Evolutionary conservation across 2,797 vertebrate species (phyloP), one percentile per base, ranked within the genome.

Genomic region (Micrastur ruficollis): DNA sequence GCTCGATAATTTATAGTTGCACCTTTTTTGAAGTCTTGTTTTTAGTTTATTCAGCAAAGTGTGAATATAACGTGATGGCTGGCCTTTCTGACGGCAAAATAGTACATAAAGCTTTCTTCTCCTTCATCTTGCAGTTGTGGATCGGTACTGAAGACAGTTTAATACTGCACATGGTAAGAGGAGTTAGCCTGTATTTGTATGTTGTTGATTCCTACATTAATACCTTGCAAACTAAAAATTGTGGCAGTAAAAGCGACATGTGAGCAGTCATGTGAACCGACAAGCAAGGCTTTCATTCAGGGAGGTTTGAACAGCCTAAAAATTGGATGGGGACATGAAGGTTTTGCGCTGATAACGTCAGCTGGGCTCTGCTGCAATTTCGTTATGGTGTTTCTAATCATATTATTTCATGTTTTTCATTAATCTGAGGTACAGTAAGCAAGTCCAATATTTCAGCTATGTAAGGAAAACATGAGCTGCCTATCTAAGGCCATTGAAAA

Each of bases 1-100:
- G 79, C 94, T 94, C 86, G 62, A 82, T 97, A 97, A 97, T 97
- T 96, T 96, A 93, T 87, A 97, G 79, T 96, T 96, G 62, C 11
- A 65, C 47, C 38, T 96, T 63, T 90, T 97, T 75, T 92, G 65
- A 96, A 97, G 55, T 92, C 86, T 92, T 94, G 81, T 63, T 96
- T 98, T 96, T 65, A 95, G 96, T 98, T 98, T 97, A 91, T 95
- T 98, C 94, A 95, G 91, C 83, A 97, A 96, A 96, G 89, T 90
- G 78, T 16, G 23, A 74, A 55, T 63, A 55, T 86, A 95, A 86
- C 52, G 16, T 52, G 73, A 81, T 81, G 90, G 59, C 71, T 62
- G 81, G 36, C 42, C 50, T 90, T 91, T 92, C 82, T 95, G 82
- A 70, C 75, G 63, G 46, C 63, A 84, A 94, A 86, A 40, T 12